A percentile compares a stretch with the other conserved stretches of the same genome.
Conservation (phyloP, 2,797 vertebrate species). For the Pelochelys cantorii region DNA sequence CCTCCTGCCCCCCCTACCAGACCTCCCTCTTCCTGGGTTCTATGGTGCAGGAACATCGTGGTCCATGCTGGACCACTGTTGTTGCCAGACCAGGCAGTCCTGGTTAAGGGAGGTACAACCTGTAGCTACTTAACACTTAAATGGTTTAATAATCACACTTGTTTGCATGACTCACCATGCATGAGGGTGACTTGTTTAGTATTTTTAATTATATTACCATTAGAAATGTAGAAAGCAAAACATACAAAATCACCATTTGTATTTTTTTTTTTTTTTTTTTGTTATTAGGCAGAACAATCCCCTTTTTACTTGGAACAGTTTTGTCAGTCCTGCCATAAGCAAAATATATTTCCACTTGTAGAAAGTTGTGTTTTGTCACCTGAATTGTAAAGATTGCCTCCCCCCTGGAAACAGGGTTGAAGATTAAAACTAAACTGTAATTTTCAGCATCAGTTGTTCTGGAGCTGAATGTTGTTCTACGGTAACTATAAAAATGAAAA, state of each 20-base stretch:
- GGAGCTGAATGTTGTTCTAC: not conserved
- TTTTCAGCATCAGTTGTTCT: not conserved
- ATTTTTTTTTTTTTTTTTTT: not conserved
- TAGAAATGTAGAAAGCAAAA: not conserved
- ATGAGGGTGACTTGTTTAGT: not conserved
- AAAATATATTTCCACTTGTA: not conserved
- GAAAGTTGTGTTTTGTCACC: not conserved
- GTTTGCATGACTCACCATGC: not conserved
- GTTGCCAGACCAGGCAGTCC: no score
- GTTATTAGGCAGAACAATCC: not conserved
- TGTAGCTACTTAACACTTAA: not conserved
- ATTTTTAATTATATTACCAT: not conserved
- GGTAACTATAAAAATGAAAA: not conserved
- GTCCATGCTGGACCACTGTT: no score
- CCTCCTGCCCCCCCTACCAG: no score
- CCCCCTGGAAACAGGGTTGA: not conserved
- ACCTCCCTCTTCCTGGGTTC: no score
- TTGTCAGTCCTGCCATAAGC: not conserved
- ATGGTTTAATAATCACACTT: not conserved
- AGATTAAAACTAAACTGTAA: not conserved
- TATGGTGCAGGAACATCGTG: no score
- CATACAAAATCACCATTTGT: not conserved
- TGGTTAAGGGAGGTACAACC: no score
- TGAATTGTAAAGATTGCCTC: not conserved
- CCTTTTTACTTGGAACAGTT: not conserved